Evolutionary conservation across 1,140 invertebrate species (phyloP).

Genomic region (Megathymus violae): DNA sequence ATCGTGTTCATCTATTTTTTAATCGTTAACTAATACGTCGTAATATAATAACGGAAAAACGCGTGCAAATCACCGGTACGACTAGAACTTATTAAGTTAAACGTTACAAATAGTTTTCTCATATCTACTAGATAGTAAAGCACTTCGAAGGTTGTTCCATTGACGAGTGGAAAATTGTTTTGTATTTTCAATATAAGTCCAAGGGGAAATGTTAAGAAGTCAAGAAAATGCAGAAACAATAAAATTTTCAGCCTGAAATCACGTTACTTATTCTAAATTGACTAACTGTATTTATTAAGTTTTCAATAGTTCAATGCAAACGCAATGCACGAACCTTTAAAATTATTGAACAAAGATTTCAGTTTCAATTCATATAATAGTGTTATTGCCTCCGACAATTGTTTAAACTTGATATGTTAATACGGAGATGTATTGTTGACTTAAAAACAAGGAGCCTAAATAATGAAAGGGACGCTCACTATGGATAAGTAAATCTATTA

Average conservation of each 20-base stretch:
- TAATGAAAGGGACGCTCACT: neutral
- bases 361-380: slow-evolving; percentile 26
- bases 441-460: slow-evolving; percentile 37
- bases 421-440: slow-evolving; percentile 49
- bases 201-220: slow-evolving; percentile 32
- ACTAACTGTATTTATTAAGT: slow-evolving; percentile 50
- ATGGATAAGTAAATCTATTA: slow-evolving; percentile 5
- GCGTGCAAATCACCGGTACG: slow-evolving; percentile 77
- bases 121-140: slow-evolving; percentile 82
- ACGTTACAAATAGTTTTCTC: slow-evolving; percentile 78
- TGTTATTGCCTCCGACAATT: slow-evolving; percentile 67
- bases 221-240: slow-evolving; percentile 35
- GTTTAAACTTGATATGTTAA: slow-evolving; percentile 71
- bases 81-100: slow-evolving; percentile 71
- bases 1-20: slow-evolving; percentile 55
- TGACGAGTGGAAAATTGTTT: slow-evolving; percentile 50
- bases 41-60: slow-evolving; percentile 51
- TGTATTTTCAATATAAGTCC: slow-evolving; percentile 27
- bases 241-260: slow-evolving; percentile 35
- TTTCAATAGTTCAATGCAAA: slow-evolving; percentile 17
- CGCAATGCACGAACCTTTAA: slow-evolving; percentile 11
- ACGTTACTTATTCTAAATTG: slow-evolving; percentile 67
- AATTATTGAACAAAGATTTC: neutral
- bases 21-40: slow-evolving; percentile 35
- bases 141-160: slow-evolving; percentile 78